Percentiles rank a stretch among this genome's conserved stretches.
phyloP scores from a whole-genome alignment of 2,113 vertebrate genomes.

The Tupaia tana region DNA sequence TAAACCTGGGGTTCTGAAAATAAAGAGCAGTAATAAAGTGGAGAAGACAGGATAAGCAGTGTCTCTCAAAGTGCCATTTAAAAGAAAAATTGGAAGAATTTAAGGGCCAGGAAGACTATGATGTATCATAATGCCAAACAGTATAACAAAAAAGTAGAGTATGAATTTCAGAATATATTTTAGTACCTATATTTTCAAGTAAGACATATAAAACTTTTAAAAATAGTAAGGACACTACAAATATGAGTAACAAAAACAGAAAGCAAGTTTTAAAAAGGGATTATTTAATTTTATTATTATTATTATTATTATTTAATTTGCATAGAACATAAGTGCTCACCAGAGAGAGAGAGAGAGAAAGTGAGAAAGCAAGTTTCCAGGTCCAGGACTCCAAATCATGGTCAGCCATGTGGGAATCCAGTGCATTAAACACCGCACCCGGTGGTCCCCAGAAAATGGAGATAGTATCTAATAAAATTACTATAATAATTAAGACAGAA shows the following conservation, averaged over 20 bases:
- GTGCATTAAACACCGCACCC: too few species aligned
- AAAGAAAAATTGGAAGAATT: background rate
- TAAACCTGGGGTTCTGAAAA: background rate
- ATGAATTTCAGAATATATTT: background rate
- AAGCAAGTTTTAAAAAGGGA: background rate
- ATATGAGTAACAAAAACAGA: background rate
- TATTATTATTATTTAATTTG: too few species aligned
- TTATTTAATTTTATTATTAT: too few species aligned
- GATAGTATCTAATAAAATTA: background rate
- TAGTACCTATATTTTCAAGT: background rate
- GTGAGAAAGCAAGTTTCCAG: too few species aligned
- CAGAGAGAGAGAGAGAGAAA: too few species aligned
- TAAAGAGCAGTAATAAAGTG: background rate
- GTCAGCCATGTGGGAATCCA: too few species aligned
- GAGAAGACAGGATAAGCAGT: background rate
- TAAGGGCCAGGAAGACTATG: background rate
- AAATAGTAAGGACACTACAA: background rate
- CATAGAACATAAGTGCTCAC: too few species aligned
- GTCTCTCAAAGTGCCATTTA: background rate
- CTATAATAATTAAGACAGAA: background rate
- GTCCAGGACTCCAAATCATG: too few species aligned
- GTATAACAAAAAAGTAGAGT: background rate
- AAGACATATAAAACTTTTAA: background rate
- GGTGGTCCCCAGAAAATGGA: background rate
- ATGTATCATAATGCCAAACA: background rate